Evolutionary conservation across 2,888 invertebrate genomes (phyloP).

Genomic region (Acleris laterana): DNA sequence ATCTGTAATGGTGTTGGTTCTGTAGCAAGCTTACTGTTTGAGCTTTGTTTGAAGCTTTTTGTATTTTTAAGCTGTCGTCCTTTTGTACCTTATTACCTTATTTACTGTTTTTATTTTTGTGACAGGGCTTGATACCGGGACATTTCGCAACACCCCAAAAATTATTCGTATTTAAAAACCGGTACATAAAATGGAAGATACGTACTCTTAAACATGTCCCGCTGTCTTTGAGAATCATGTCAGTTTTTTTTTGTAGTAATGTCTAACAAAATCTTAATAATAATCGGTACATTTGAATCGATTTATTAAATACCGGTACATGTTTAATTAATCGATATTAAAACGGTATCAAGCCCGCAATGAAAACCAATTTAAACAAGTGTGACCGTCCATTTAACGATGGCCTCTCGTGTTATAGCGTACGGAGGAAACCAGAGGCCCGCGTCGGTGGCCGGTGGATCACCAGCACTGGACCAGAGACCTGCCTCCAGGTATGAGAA

Average conservation of each 20-base stretch:
- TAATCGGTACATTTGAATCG: no score
- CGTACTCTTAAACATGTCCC: no score
- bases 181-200: not conserved
- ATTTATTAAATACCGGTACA: no score
- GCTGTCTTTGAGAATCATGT: no score
- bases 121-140: not conserved
- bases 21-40: slow-evolving; percentile 19
- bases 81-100: no score
- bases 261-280: no score
- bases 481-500: slow-evolving; percentile 69
- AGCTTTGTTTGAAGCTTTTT: slow-evolving; percentile 20
- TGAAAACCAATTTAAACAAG: no score
- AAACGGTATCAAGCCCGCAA: no score
- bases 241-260: no score
- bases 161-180: not conserved
- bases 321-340: no score
- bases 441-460: slow-evolving; percentile 74
- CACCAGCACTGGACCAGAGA: slow-evolving; percentile 71
- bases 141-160: not conserved
- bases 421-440: slow-evolving; percentile 68
- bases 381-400: not conserved
- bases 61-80: not conserved
- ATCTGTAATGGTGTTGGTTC: slow-evolving; percentile 7
- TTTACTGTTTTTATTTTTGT: no score
- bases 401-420: slow-evolving; percentile 52